Conservation (phyloP, 2,888 invertebrate species). For the Hymenopus coronatus region DNA sequence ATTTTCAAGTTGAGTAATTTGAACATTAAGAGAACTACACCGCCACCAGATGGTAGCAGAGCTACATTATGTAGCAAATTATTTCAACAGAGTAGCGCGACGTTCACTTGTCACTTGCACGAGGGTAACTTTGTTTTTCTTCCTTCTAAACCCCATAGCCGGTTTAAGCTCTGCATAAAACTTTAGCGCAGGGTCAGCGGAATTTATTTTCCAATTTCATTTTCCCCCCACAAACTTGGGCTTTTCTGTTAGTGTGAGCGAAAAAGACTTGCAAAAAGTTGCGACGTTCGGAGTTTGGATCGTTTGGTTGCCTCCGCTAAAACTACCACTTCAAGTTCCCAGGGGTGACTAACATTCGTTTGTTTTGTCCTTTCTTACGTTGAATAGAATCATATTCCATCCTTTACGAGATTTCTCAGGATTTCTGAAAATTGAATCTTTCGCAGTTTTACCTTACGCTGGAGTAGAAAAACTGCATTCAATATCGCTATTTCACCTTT, state of each 20-base stretch:
- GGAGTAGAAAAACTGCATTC: no score
- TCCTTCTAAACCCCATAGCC: not conserved
- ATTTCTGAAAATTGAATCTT: no score
- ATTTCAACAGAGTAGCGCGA: no score
- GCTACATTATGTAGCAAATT: no score
- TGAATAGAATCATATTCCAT: no score
- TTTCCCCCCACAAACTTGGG: not conserved
- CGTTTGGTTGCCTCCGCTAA: not conserved
- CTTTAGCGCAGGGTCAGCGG: not conserved
- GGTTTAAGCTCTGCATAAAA: not conserved
- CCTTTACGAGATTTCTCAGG: no score
- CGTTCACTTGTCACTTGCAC: not conserved
- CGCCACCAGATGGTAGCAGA: no score
- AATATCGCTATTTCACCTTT: no score
- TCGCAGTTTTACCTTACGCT: no score
- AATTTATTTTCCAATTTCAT: not conserved
- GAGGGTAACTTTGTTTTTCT: not conserved
- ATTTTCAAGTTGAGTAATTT: no score
- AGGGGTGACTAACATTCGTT: not conserved
- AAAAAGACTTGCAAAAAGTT: not conserved
- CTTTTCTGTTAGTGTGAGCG: not conserved
- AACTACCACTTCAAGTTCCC: not conserved
- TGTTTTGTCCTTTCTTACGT: not conserved
- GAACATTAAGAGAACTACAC: no score
- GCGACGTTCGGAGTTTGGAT: not conserved